Evolutionary conservation across 2,797 vertebrate genomes (phyloP).

Genomic region (Acrossocheilus fasciatus): DNA sequence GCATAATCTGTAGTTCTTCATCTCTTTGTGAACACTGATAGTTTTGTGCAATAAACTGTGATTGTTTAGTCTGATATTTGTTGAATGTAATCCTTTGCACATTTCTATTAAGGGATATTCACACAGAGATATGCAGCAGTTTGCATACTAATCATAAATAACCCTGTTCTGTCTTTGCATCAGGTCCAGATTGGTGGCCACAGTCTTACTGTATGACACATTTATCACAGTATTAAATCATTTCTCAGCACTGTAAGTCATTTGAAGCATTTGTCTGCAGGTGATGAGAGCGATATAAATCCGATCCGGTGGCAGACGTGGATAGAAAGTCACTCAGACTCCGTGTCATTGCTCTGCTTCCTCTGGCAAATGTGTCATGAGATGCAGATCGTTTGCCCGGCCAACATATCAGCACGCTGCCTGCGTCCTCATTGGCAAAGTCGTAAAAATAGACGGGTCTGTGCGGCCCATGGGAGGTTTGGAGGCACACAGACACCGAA

Average conservation of each 20-base stretch:
- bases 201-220: background rate
- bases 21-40: background rate
- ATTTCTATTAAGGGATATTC: background rate
- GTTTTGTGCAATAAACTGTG: background rate
- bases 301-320: background rate
- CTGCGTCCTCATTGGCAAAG: slow-evolving; percentile 35
- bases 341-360: slow-evolving; percentile 1
- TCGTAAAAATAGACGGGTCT: slow-evolving; percentile 52
- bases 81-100: background rate
- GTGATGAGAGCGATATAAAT: slow-evolving; percentile 4
- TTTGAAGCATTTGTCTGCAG: background rate
- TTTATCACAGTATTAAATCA: background rate
- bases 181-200: background rate
- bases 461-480: slow-evolving; percentile 27
- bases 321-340: slow-evolving; percentile 15
- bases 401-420: background rate
- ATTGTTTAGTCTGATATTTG: background rate
- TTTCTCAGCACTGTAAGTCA: background rate
- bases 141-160: background rate
- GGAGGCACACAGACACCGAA: background rate
- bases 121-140: background rate
- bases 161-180: background rate
- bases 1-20: background rate
- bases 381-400: slow-evolving; percentile 4
- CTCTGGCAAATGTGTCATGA: slow-evolving; percentile 26